phyloP scores from a whole-genome alignment of 2,113 vertebrate species.

The Pomatorhinus ruficollis region DNA sequence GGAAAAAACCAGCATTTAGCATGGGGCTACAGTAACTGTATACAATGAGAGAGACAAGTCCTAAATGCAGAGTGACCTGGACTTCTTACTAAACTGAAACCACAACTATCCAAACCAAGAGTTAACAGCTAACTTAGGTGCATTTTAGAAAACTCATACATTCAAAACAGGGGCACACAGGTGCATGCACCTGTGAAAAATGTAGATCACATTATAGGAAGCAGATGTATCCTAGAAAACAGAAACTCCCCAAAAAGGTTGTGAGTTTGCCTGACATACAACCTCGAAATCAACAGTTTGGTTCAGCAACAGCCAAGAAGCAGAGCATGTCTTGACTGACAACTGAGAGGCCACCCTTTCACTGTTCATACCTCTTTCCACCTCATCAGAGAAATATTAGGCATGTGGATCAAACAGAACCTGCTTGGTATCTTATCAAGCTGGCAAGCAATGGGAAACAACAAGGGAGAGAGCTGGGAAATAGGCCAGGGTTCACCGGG shows the following conservation, averaged over 20 bases:
- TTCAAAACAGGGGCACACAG: accelerated
- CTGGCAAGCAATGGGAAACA: background rate
- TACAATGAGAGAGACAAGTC: background rate
- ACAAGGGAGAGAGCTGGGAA: background rate
- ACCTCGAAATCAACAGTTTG: background rate
- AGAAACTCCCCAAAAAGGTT: background rate
- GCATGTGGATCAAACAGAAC: background rate
- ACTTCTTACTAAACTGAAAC: background rate
- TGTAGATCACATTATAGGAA: background rate
- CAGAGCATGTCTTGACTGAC: background rate
- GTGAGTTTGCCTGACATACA: background rate
- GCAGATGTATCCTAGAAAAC: background rate
- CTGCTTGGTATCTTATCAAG: background rate
- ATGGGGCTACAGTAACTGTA: background rate
- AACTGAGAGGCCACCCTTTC: background rate
- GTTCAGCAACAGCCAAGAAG: background rate
- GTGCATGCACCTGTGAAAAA: background rate
- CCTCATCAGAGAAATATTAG: background rate
- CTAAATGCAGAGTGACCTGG: background rate
- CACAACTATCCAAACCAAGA: background rate
- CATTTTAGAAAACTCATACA: background rate
- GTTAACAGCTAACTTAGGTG: background rate
- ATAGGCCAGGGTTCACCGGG: background rate
- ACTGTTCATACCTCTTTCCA: background rate
- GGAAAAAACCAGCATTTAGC: background rate